Percentiles rank a stretch among this genome's conserved stretches.
phyloP scores from a whole-genome alignment of 2,888 invertebrate genomes.

The Macrophya annulata region DNA sequence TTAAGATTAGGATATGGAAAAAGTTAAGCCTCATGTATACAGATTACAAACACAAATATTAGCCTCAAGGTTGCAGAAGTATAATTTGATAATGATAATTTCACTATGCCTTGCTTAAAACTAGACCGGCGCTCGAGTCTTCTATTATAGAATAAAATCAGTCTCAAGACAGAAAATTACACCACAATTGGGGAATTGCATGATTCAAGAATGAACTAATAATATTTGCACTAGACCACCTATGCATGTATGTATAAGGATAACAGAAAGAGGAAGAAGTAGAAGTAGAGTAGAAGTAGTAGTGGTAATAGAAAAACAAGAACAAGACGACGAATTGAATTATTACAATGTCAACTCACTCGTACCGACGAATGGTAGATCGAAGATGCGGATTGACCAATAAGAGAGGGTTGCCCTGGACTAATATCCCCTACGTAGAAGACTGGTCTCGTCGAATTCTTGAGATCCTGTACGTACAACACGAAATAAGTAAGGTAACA shows the following conservation, averaged over 20 bases:
- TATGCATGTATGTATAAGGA: neutral
- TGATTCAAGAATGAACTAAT: neutral
- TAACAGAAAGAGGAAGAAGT: neutral
- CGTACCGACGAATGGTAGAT: constrained; percentile 75
- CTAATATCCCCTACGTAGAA: constrained; percentile 78
- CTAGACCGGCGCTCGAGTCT: neutral
- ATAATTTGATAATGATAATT: constrained; percentile 32
- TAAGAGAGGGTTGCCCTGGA: constrained; percentile 71
- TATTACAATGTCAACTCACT: constrained; percentile 68
- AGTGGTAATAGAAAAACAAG: neutral
- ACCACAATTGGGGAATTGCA: neutral
- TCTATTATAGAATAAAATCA: neutral
- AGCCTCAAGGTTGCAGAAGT: constrained; percentile 15
- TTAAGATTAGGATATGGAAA: constrained; percentile 31
- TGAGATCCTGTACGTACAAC: constrained; percentile 72
- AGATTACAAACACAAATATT: constrained; percentile 20
- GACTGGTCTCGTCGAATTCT: constrained; percentile 75
- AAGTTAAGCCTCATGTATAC: constrained; percentile 9
- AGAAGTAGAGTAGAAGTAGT: neutral
- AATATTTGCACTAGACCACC: neutral
- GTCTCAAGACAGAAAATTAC: neutral
- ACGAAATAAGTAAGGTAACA: constrained; percentile 26
- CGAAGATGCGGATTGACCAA: constrained; percentile 72
- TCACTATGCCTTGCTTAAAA: neutral
- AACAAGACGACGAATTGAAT: constrained; percentile 42